Conservation (phyloP, 1,140 invertebrate genomes). For the Drosophila truncata region DNA sequence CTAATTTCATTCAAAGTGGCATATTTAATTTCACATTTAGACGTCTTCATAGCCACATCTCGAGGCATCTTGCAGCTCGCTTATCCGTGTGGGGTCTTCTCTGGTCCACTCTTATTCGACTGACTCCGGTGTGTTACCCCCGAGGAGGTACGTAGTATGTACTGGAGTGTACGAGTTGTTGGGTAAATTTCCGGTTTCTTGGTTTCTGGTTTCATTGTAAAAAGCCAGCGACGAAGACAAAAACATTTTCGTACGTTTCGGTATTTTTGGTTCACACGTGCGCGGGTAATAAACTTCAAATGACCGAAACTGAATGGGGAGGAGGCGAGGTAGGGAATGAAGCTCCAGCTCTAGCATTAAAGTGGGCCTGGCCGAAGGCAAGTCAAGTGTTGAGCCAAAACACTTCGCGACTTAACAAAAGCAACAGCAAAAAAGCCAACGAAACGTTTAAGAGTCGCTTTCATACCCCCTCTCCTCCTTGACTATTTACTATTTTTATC, state of each 20-base stretch:
- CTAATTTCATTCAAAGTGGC: constrained; percentile 76
- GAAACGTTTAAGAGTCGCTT: constrained; percentile 44
- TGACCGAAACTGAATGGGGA: constrained; percentile 68
- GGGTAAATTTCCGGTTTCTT: constrained; percentile 67
- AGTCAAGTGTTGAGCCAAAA: constrained; percentile 60
- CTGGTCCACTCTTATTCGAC: constrained; percentile 15
- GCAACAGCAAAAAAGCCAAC: constrained; percentile 19
- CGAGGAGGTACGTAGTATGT: not conserved
- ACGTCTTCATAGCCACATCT: constrained; percentile 66
- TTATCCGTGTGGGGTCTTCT: constrained; percentile 18
- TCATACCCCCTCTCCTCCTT: not conserved
- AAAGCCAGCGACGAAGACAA: constrained; percentile 33
- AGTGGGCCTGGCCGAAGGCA: constrained; percentile 45
- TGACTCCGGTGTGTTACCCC: constrained; percentile 32
- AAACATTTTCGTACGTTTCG: constrained; percentile 70
- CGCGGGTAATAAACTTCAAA: constrained; percentile 82
- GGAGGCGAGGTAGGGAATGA: not conserved
- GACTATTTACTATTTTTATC: constrained; percentile 56
- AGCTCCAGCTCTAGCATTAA: constrained; percentile 26
- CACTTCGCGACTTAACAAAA: constrained; percentile 43
- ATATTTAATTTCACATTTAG: constrained; percentile 80
- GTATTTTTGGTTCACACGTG: constrained; percentile 83
- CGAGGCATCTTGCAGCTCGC: constrained; percentile 19
- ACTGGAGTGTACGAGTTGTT: constrained; percentile 34
- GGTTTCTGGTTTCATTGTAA: constrained; percentile 73